Base-by-base conservation (phyloP, 2,888 invertebrate genomes). In the Saturnia pavonia region DNA sequence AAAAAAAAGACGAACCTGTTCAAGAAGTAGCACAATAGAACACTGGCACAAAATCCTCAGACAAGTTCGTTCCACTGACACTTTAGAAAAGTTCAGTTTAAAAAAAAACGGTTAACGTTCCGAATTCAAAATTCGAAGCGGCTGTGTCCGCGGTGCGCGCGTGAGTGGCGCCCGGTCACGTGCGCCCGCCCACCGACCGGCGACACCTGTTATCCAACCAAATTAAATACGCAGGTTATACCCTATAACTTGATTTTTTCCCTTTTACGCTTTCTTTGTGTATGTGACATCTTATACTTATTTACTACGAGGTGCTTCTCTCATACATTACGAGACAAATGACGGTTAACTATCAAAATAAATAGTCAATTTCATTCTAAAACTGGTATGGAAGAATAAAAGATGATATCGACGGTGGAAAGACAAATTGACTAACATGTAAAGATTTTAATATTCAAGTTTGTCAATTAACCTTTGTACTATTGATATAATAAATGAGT, bases 1-100 rank as follows among this genome's bases (percentile, higher is more conserved):
- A 57, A 71, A 65, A 65, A 40, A 69, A 48, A 67, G 16, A 74
- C 77, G 75, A 76, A 90, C 90, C 80, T 84, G 89, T 89, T 89
- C 78, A 79, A 78, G 72, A 75, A 73, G 72, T 74, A 82, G 79
- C 82, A 85, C 82, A 79, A 77, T 74, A 79, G 78, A 78, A 78
- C 87, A 90, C 88, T 84, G 84, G 85, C 91, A 91, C 92, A 91
- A 90, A 91, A 92, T 92, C 92, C 92, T 90, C 80, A 81, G 83
- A 82, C 78, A 79, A 84, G 85, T 89, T 85, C 86, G 85, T 85
- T 84, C 80, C 91, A 91, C 91, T 86, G 79, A 82, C 92, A 92
- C 92, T 86, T 82, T 81, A 80, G 74, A 80, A 79, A 80, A 81
- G 80, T 82, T 81, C 75, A 80, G 84, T 84, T 76, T 82, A 82